These are phyloP conservation scores for Megalops atlanticus DNA, from an alignment of 2,113 vertebrate genomes.

Conservation along the genomic window DNA sequence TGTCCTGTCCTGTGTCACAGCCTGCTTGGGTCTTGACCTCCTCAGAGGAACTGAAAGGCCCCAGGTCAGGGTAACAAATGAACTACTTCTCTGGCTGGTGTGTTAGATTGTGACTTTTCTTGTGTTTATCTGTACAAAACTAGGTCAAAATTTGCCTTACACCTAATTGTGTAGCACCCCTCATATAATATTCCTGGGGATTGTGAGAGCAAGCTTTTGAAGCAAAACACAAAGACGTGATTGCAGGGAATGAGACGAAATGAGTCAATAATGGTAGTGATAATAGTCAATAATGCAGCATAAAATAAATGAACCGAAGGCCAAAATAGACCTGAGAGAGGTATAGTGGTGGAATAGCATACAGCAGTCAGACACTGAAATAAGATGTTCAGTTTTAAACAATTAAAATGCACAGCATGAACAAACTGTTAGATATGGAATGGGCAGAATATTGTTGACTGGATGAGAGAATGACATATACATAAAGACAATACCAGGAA, in stretches of 20 bases:
- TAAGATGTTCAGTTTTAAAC: too few species aligned
- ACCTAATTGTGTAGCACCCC: not conserved
- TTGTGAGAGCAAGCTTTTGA: not conserved
- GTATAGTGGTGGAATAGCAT: too few species aligned
- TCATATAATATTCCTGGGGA: not conserved
- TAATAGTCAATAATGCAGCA: not conserved
- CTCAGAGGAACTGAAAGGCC: not conserved
- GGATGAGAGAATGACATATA: not conserved
- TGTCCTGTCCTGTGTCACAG: not conserved
- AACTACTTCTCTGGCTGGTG: not conserved
- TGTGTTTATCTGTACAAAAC: not conserved
- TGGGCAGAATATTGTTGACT: not conserved
- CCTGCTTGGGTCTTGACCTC: not conserved
- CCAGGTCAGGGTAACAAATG: not conserved
- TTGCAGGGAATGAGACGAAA: not conserved
- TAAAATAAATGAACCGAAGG: not conserved
- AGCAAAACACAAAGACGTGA: not conserved
- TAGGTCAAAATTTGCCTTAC: not conserved
- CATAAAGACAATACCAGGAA: not conserved
- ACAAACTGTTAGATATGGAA: not conserved
- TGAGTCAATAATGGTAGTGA: not conserved
- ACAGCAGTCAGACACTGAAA: too few species aligned
- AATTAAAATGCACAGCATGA: too few species aligned
- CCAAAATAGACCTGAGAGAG: not conserved
- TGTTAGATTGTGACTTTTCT: not conserved